phyloP scores from a whole-genome alignment of 2,113 vertebrate genomes.

The Anas platyrhynchos region DNA sequence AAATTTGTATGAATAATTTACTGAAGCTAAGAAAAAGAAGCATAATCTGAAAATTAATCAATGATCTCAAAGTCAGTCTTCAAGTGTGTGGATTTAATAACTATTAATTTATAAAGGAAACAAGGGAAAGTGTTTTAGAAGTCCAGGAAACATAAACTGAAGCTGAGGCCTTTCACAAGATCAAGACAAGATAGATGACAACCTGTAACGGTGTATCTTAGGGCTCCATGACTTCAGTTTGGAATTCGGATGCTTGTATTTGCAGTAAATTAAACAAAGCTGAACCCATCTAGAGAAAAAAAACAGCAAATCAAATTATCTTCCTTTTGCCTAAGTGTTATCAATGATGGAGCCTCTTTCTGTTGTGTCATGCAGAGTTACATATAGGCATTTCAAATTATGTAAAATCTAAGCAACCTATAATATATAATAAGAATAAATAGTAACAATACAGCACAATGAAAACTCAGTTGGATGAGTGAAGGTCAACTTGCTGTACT shows the following conservation, averaged over 20 bases:
- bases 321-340: slow-evolving; percentile 64
- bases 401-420: slow-evolving; percentile 38
- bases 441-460: slow-evolving; percentile 35
- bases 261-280: slow-evolving; percentile 76
- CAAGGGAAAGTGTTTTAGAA: slow-evolving; percentile 32
- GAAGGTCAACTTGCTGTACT: slow-evolving; percentile 34
- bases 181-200: slow-evolving; percentile 75
- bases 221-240: slow-evolving; percentile 75
- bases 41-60: slow-evolving; percentile 10
- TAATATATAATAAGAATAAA: not conserved
- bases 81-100: not conserved
- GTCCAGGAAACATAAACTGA: slow-evolving; percentile 66
- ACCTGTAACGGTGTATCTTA: slow-evolving; percentile 76
- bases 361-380: slow-evolving; percentile 64
- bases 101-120: slow-evolving; percentile 36
- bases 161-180: slow-evolving; percentile 71
- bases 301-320: slow-evolving; percentile 72
- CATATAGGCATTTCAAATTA: slow-evolving; percentile 41
- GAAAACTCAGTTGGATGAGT: slow-evolving; percentile 12
- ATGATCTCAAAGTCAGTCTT: slow-evolving; percentile 13
- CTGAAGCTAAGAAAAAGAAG: slow-evolving; percentile 16
- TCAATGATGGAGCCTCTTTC: slow-evolving; percentile 62
- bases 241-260: slow-evolving; percentile 73
- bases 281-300: slow-evolving; percentile 76
- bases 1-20: slow-evolving; percentile 27